These are phyloP conservation scores for Acrocyrtus sp. DNA, from an alignment of 2,888 invertebrate genomes.

Conservation along the genomic window DNA sequence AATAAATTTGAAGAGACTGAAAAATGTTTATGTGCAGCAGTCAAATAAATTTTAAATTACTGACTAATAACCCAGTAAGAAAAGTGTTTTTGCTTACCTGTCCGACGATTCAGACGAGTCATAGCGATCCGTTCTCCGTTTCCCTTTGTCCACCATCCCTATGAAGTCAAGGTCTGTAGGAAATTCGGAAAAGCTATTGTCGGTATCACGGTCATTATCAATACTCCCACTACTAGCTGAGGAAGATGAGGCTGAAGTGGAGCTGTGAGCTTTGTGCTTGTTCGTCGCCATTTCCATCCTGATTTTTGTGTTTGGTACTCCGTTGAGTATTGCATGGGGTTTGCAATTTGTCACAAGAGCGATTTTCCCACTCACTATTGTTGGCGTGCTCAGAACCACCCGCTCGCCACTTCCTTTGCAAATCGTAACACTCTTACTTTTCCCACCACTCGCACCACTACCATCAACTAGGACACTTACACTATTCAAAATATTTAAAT, in stretches of 20 bases:
- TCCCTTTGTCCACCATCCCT: conserved; percentile 66
- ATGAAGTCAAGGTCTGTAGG: conserved; percentile 55
- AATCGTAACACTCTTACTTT: conserved; percentile 15
- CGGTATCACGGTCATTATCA: conserved; percentile 55
- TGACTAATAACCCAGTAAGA: too few species aligned
- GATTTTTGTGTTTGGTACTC: background rate
- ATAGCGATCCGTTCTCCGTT: conserved; percentile 89
- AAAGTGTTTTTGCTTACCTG: conserved; percentile 74
- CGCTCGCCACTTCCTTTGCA: conserved; percentile 21
- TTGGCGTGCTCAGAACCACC: conserved; percentile 4
- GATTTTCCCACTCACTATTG: conserved; percentile 46
- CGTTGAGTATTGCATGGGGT: conserved; percentile 13
- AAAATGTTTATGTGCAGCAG: background rate
- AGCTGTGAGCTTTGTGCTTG: conserved; percentile 3
- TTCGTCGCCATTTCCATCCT: conserved; percentile 3
- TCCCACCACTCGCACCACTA: conserved; percentile 24
- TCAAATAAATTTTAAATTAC: too few species aligned
- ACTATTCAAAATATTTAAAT: conserved; percentile 27
- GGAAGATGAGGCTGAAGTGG: conserved; percentile 21
- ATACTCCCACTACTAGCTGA: conserved; percentile 48
- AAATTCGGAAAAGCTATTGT: conserved; percentile 50
- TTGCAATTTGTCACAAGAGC: conserved; percentile 8
- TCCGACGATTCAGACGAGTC: conserved; percentile 94
- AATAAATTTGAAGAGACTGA: background rate
- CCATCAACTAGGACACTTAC: conserved; percentile 7